Evolutionary conservation across 1,140 invertebrate genomes (phyloP).

Genomic region (Zophobas atratus): DNA sequence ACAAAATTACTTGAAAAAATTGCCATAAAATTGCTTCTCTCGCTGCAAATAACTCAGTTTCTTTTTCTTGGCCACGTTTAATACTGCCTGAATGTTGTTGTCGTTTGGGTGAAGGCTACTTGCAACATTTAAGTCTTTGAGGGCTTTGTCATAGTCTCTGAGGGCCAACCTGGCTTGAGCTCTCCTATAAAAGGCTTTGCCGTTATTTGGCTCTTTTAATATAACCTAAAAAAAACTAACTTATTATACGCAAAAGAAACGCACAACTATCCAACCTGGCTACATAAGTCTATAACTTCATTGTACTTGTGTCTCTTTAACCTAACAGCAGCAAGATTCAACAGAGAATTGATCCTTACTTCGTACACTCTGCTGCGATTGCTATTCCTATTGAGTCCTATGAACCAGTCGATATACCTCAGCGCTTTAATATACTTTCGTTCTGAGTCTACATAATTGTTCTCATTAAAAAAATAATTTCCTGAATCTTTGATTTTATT

Average conservation of each 20-base stretch:
- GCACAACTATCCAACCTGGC: conserved; percentile 71
- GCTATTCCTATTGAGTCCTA: conserved; percentile 62
- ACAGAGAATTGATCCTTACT: conserved; percentile 69
- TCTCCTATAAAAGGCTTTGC: conserved; percentile 86
- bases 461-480: conserved; percentile 77
- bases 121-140: conserved; percentile 79
- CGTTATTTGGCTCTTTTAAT: conserved; percentile 75
- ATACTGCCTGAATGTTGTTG: conserved; percentile 78
- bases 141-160: conserved; percentile 82
- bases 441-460: conserved; percentile 74
- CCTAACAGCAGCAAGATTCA: conserved; percentile 81
- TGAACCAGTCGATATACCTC: conserved; percentile 76
- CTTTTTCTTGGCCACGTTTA: conserved; percentile 76
- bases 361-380: conserved; percentile 55
- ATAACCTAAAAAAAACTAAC: conserved; percentile 74
- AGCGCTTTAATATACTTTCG: conserved; percentile 84
- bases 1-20: conserved; percentile 72
- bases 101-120: conserved; percentile 78
- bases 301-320: conserved; percentile 76
- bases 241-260: conserved; percentile 15
- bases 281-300: conserved; percentile 75
- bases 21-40: conserved; percentile 70
- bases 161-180: conserved; percentile 82
- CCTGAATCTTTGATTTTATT: conserved; percentile 80
- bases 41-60: conserved; percentile 71